Evolutionary conservation across 2,888 invertebrate genomes (phyloP), one percentile per base, ranked within the genome.

Genomic region (Nomada ruficornis): DNA sequence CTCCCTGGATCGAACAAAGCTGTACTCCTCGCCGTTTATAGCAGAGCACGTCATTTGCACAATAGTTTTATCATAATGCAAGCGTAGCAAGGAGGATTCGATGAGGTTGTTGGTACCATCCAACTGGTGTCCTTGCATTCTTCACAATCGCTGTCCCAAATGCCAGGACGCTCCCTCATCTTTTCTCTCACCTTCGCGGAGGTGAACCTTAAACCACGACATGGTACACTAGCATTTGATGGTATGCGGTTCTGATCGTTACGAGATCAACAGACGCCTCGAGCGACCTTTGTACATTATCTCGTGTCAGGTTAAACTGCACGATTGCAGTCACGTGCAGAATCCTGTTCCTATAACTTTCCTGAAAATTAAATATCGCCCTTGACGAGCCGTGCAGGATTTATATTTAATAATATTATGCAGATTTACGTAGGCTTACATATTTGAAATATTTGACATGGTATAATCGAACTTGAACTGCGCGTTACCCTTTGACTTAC

Each of bases 131-230:
- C 90, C 91, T 90, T 91, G 90, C 91, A 90, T 90, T 90, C 90
- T 80, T 86, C 69, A 78, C 81, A 73, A 84, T 84, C 82, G 85
- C 77, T 79, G 88, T 82, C 85, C 88, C 82, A 90, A 91, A 91
- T 91, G 90, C 90, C 90, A 90, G 79, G 85, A 88, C 90, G 89
- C 89, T 90, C 89, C 89, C 83, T 87, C 77, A 67, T 80, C 68
- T 85, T 76, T 64, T 86, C 80, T 82, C 82, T 85, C 80, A 76
- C 83, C 83, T 80, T 75, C 79, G 52, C 62, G 47, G 59, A 44
- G 79, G 68, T 82, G 76, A 78, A 76, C 79, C 82, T 82, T 75
- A 84, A 72, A 79, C 72, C 64, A 15, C 67, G 42, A 47, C 23
- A 42, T 20, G 44, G 63, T 67, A 20, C 54, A 50, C 29, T 26